These are phyloP conservation scores for Drosophila pseudotalamancana DNA, from an alignment of 2,888 invertebrate genomes.

Conservation along the genomic window DNA sequence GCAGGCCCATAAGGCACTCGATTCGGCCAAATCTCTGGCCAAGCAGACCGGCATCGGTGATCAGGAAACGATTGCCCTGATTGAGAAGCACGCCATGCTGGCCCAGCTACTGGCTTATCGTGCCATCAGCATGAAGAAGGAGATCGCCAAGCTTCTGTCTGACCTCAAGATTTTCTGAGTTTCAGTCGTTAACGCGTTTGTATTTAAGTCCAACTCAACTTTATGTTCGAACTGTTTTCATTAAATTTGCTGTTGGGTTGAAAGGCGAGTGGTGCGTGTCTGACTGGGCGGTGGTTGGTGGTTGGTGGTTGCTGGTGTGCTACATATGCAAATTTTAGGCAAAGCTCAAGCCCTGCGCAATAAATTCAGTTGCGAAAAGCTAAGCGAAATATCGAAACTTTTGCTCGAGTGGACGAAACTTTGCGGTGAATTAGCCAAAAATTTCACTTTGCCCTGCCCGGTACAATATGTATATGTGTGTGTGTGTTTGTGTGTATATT, in stretches of 20 bases:
- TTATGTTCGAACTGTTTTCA: constrained; percentile 37
- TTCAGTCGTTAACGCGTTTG: background rate
- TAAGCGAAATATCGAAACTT: constrained; percentile 65
- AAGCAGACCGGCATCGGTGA: constrained; percentile 11
- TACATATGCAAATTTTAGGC: constrained; percentile 51
- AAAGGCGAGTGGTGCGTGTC: background rate
- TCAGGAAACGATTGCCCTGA: constrained; percentile 24
- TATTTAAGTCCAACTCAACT: constrained; percentile 11
- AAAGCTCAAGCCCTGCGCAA: constrained; percentile 48
- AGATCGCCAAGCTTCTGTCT: constrained; percentile 49
- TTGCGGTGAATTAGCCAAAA: constrained; percentile 62
- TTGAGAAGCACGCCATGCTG: constrained; percentile 61
- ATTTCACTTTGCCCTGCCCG: constrained; percentile 43
- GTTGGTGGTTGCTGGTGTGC: constrained; percentile 10
- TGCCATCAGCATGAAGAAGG: constrained; percentile 44
- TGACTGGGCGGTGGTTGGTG: constrained; percentile 1
- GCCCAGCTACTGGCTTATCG: constrained; percentile 54
- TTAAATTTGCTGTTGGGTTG: constrained; percentile 68
- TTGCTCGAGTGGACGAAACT: constrained; percentile 52
- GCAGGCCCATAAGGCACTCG: constrained; percentile 50
- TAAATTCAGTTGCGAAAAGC: constrained; percentile 57
- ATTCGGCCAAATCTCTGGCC: constrained; percentile 41
- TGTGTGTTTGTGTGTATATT: constrained; percentile 9
- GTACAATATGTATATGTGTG: constrained; percentile 8
- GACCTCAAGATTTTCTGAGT: constrained; percentile 25